Conservation (phyloP, 64 coral and sea anemone genomes). For the Hydrozoanthus tunicans region DNA sequence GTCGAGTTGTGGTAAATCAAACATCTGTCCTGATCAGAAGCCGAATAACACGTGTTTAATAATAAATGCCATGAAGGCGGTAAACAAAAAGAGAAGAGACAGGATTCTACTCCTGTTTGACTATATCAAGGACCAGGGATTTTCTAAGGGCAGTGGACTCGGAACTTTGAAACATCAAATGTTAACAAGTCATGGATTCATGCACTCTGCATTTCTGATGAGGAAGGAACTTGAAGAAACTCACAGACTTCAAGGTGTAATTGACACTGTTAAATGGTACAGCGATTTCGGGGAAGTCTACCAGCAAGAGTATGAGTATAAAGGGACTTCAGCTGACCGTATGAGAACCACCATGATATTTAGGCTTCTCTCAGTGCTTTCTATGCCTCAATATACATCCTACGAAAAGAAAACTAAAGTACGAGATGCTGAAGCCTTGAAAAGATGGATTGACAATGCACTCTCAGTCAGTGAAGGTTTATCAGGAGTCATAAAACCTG, state of each 20-base stretch:
- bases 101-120: conserved; percentile 63
- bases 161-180: conserved; percentile 75
- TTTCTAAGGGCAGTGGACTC: conserved; percentile 60
- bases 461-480: conserved; percentile 69
- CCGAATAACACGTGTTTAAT: not conserved
- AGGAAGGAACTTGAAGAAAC: conserved; percentile 38
- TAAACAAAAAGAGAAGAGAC: conserved; percentile 49
- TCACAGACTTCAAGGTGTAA: conserved; percentile 10
- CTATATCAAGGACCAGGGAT: conserved; percentile 63
- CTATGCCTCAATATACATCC: conserved; percentile 41
- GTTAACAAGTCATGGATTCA: conserved; percentile 59
- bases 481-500: conserved; percentile 78
- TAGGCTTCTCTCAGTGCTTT: conserved; percentile 56
- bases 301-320: conserved; percentile 55
- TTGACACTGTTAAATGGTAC: conserved; percentile 78
- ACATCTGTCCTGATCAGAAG: not conserved
- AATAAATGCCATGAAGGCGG: conserved; percentile 9
- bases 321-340: conserved; percentile 80
- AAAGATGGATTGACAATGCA: conserved; percentile 64
- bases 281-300: conserved; percentile 84
- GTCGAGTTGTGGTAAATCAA: not conserved
- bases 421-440: conserved; percentile 56
- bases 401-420: conserved; percentile 56
- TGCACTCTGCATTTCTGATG: conserved; percentile 69
- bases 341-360: conserved; percentile 60